A percentile compares a stretch with the other conserved stretches of the same genome.
phyloP scores from a whole-genome alignment of 1,140 invertebrate genomes.

The Aphelinus certus region DNA sequence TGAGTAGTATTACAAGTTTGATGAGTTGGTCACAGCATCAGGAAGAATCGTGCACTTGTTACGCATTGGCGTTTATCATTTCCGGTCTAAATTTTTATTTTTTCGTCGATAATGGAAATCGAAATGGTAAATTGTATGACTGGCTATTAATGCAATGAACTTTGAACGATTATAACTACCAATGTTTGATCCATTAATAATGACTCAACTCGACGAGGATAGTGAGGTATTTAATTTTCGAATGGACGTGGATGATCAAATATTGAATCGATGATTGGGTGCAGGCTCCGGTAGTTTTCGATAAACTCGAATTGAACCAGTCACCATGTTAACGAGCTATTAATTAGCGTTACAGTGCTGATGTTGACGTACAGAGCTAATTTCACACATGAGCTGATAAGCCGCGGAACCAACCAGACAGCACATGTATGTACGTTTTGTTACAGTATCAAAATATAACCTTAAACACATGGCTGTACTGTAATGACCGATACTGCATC shows the following conservation, averaged over 20 bases:
- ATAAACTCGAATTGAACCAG: constrained; percentile 30
- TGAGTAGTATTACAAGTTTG: too few relatives aligned
- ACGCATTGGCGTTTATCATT: too few relatives aligned
- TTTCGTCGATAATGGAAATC: neutral
- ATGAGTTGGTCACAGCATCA: too few relatives aligned
- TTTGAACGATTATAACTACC: too few relatives aligned
- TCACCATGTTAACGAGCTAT: constrained; percentile 24
- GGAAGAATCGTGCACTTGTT: too few relatives aligned
- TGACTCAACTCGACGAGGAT: too few relatives aligned
- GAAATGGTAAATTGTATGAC: neutral
- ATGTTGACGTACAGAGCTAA: constrained; percentile 35
- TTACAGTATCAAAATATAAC: constrained; percentile 28
- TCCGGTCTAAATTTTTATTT: too few relatives aligned
- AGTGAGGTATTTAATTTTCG: too few relatives aligned
- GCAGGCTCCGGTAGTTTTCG: constrained; percentile 6
- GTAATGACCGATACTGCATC: neutral
- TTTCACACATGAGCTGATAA: constrained; percentile 32
- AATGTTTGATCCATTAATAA: too few relatives aligned
- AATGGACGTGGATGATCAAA: constrained; percentile 9
- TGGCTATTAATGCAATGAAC: neutral
- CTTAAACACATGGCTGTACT: neutral
- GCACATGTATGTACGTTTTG: constrained; percentile 9
- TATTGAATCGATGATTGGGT: constrained; percentile 3
- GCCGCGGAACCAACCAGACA: neutral
- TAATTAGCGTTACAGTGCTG: constrained; percentile 34